Evolutionary conservation across 92 coral and sea anemone species (phyloP), one percentile per base, ranked within the genome.

Genomic region (Epizoanthus scotinus): DNA sequence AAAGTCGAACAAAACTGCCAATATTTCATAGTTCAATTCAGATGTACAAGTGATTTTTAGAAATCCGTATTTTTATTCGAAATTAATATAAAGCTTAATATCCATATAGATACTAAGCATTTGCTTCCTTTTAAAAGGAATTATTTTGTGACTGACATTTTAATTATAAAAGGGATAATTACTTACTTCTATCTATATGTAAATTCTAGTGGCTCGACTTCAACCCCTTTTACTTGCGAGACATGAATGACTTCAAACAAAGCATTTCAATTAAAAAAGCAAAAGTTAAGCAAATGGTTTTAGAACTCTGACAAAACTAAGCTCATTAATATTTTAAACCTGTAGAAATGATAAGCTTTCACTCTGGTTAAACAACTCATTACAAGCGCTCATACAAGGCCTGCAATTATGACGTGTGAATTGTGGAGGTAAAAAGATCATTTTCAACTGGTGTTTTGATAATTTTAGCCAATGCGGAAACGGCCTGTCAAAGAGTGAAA

Each of bases 371-470:
- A 75, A 75, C 81, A 75, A 67, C 81, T 75, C 81, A 75, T 75
- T 75, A 75, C 81, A 38, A 59, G 67, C 55, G 62, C 59, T 75
- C 81, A 75, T 59, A 47, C 56, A 22, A 59, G 81, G 81, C 69
- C 38, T 66, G 81, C 69, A 75, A 75, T 75, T 75, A 75, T 75
- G 81, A 75, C 68, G 81, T 59, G 81, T 75, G 81, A 75, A 75
- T 75, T 75, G 59, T 75, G 49, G 68, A 75, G 57, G 81, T 75
- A 75, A 75, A 75, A 75, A 75, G 81, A 75, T 75, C 81, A 75
- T 75, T 75, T 75, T 58, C 55, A n/a, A 67, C 63, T 58, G 13
- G 81, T 75, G 81, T 75, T 75, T 75, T 75, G 36, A 75, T 60
- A 59, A 59, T 31, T 75, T 59, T 58, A 59, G 47, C 81, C 81